Conservation (phyloP, 2,113 vertebrate species). For the Salminus brasiliensis region DNA sequence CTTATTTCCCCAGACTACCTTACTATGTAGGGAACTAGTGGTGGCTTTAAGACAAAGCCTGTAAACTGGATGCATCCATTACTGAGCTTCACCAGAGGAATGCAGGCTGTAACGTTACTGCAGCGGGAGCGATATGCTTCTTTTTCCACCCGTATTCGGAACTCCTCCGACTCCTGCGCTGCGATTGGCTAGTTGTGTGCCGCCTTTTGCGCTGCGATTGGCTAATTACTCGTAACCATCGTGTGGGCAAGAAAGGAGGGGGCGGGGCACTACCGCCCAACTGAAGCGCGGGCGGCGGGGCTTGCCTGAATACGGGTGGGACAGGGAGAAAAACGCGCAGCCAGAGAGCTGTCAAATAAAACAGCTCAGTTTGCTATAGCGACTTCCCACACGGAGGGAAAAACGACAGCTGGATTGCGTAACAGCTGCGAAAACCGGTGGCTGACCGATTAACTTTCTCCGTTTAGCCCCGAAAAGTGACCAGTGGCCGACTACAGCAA, state of each 20-base stretch:
- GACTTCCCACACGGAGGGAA: not conserved
- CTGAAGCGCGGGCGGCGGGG: too few species aligned
- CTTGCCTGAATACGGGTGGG: not conserved
- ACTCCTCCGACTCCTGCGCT: too few species aligned
- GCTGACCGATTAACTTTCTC: not conserved
- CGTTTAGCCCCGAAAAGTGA: not conserved
- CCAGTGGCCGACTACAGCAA: not conserved
- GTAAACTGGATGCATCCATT: not conserved
- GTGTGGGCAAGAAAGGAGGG: too few species aligned
- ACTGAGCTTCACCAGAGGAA: not conserved
- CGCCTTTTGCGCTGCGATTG: too few species aligned
- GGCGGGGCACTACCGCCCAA: too few species aligned
- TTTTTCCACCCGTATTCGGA: not conserved
- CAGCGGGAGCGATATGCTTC: not conserved
- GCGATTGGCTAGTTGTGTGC: too few species aligned
- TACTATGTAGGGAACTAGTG: not conserved
- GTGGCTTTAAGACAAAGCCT: not conserved
- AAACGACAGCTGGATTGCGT: slow-evolving; percentile 1
- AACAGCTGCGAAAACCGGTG: slow-evolving; percentile 3
- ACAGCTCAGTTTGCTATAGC: not conserved
- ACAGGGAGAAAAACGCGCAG: not conserved
- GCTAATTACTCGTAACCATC: too few species aligned
- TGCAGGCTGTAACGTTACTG: not conserved
- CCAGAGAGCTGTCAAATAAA: slow-evolving; percentile 9
- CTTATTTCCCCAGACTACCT: too few species aligned